A percentile compares a stretch with the other conserved stretches of the same genome.
Evolutionary conservation across 2,113 vertebrate species (phyloP).

Genomic region (Ursus arctos): DNA sequence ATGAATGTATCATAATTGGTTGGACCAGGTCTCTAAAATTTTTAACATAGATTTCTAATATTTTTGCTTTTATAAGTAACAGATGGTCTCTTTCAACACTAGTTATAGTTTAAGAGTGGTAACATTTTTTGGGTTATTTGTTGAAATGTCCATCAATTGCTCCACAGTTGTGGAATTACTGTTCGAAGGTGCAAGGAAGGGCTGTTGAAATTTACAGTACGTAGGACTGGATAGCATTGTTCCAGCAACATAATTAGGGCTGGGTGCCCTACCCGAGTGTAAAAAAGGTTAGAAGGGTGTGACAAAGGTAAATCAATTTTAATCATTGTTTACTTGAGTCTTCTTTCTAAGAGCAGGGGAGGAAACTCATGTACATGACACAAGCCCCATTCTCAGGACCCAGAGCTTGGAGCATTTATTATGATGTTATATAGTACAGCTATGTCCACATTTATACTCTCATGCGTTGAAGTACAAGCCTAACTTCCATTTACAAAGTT

Average conservation of each 20-base stretch:
- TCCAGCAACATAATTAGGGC: neutral
- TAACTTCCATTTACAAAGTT: neutral
- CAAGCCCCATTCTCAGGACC: neutral
- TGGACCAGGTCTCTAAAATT: conserved; percentile 5
- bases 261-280: neutral
- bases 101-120: neutral
- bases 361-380: neutral
- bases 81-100: neutral
- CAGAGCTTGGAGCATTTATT: neutral
- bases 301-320: neutral
- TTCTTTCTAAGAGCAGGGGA: neutral
- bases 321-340: conserved; percentile 12
- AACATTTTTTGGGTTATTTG: neutral
- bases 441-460: neutral
- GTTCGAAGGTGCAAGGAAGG: neutral
- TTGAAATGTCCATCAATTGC: neutral
- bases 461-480: neutral
- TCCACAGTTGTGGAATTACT: neutral
- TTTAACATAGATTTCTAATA: conserved; percentile 40
- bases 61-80: conserved; percentile 43
- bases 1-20: conserved; percentile 2
- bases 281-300: neutral
- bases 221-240: neutral
- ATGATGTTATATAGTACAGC: neutral
- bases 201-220: neutral